Evolutionary conservation across 2,797 vertebrate genomes (phyloP), one percentile per base, ranked within the genome.

Genomic region (Enteromius treurensis): DNA sequence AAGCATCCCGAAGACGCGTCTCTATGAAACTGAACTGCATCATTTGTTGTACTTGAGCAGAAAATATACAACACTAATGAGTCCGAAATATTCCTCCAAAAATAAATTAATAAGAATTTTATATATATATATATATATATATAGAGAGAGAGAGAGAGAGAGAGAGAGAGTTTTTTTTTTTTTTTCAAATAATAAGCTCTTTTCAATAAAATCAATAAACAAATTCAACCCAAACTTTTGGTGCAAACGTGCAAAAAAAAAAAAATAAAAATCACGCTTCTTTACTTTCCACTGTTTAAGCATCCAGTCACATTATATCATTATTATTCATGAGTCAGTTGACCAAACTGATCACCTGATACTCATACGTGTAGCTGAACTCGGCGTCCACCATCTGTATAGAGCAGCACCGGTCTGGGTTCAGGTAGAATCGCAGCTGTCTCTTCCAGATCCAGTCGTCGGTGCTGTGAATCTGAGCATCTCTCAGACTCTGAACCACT

Each of bases 381-480:
- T 96, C 94, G 8, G 97, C 96, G 85, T 99, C 97, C 86, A 99
- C 98, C 98, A 99, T 99, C 65, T 95, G 95, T 86, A 97, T 89
- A 8, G 90, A 92, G 89, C 97, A 99, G 85, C 90, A 92, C 58
- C 95, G 92, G 81, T 97, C 94, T 37, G 87, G 26, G 53, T 92
- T 95, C 94, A 99, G 94, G 89, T 98, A 98, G 89, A 99, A 99
- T 74, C 97, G 95, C 42, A 99, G 94, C 92, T 97, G 97, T 82
- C 97, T 99, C 89, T 94, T 97, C 98, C 98, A 99, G 83, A 91
- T 89, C 98, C 98, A 99, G 86, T 96, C 95, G 2, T 97, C 96
- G 34, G 82, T 83, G 84, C 75, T 93, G 84, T 88, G 91, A 80
- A 97, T 92, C 37, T 95, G 95, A 51, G 93, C 92, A 84, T 96